Evolutionary conservation across 2,113 vertebrate species (phyloP), one percentile per base, ranked within the genome.

Genomic region (Podarcis raffonei): DNA sequence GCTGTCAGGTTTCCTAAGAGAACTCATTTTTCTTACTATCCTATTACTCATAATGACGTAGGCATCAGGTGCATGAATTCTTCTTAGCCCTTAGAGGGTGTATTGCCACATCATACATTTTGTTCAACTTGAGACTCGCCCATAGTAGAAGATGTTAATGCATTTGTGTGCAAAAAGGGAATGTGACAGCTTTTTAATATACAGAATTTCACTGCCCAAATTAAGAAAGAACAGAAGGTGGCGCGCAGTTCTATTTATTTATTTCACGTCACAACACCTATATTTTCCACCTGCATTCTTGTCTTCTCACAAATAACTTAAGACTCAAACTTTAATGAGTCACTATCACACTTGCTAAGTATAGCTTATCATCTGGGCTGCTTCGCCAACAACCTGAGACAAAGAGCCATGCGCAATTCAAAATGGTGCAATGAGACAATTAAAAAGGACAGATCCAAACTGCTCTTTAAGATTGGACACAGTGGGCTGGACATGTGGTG

Each of bases 11-110:
- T 69, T 90, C 48, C 66, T 72, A 77, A 78, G 59, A 37, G 75
- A 81, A 27, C 39, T 79, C 35, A 53, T 86, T 90, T 89, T 90
- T 88, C 66, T 88, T 87, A 30, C 42, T 62, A 74, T 59, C 79
- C 62, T 86, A 81, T 79, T 82, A 80, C 79, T 42, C 74, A 88
- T 75, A 32, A 82, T 77, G 77, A 66, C n/a, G 39, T 53, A 57
- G 32, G 22, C 84, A 84, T 57, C 87, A 74, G 72, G 62, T 48
- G 39, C 72, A 59, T 68, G 27, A 78, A 42, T 83, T 72, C 69
- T 71, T 15, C 25, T 65, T 13, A 42, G 12, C 48, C 83, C 74
- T 87, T 72, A 68, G 35, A 62, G 79, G 20, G 30, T 85, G 71
- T 62, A 75, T 74, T 83, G 35, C 37, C 59, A 85, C 57, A 74